phyloP scores from a whole-genome alignment of 2,888 invertebrate species.

The Oligia strigilis region DNA sequence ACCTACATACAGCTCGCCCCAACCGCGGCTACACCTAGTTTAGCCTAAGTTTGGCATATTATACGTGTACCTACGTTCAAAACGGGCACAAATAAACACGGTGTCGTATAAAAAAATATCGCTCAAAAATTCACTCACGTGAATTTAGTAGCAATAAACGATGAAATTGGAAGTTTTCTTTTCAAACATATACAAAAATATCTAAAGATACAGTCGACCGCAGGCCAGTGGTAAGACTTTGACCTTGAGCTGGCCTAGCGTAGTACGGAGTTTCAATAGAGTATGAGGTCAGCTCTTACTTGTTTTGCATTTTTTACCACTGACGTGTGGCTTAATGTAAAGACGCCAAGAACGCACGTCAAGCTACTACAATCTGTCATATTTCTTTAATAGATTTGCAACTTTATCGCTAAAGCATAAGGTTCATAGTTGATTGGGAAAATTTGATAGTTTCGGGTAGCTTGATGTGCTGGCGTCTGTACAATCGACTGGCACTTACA shows the following conservation, averaged over 20 bases:
- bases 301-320: background rate
- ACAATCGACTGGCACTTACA: background rate
- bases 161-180: constrained; percentile 25
- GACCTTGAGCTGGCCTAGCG: background rate
- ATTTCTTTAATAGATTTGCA: no score
- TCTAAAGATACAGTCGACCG: background rate
- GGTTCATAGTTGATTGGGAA: no score
- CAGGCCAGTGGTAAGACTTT: background rate
- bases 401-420: no score
- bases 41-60: background rate
- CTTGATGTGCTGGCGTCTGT: no score
- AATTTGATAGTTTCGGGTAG: no score
- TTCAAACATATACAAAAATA: background rate
- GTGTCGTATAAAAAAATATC: background rate
- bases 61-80: background rate
- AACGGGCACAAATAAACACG: background rate
- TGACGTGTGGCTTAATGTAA: no score
- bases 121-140: background rate
- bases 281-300: background rate
- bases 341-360: no score
- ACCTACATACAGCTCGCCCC: background rate
- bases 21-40: background rate
- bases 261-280: background rate
- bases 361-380: no score
- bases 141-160: background rate